Conservation (phyloP, 2,888 invertebrate species). For the Dioctria linearis region DNA sequence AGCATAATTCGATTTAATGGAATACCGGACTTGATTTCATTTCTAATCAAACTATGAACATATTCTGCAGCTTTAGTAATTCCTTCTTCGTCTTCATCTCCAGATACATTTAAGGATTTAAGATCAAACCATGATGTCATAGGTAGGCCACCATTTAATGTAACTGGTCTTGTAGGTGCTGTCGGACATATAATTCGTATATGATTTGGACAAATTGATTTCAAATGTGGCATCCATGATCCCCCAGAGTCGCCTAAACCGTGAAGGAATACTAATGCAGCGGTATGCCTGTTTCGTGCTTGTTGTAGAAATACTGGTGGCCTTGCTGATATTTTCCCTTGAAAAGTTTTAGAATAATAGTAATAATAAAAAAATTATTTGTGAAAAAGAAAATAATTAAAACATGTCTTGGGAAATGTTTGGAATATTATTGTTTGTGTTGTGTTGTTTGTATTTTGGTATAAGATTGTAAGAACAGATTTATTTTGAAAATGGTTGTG, state of each 20-base stretch:
- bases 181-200: constrained; percentile 92
- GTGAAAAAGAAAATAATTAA: no score
- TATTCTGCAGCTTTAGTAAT: constrained; percentile 81
- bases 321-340: constrained; percentile 10
- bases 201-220: constrained; percentile 80
- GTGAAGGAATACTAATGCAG: constrained; percentile 84
- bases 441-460: no score
- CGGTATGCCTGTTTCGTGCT: not conserved
- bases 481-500: no score
- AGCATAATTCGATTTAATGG: constrained; percentile 83
- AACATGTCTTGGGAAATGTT: no score
- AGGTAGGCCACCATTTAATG: constrained; percentile 86
- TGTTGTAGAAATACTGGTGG: not conserved
- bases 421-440: no score
- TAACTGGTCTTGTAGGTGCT: constrained; percentile 86
- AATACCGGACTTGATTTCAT: constrained; percentile 84
- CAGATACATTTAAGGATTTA: constrained; percentile 81
- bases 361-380: no score
- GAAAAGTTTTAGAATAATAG: not conserved
- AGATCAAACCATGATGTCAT: constrained; percentile 96
- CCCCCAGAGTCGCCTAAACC: constrained; percentile 93
- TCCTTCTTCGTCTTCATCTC: constrained; percentile 89
- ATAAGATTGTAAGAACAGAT: no score
- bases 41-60: constrained; percentile 81
- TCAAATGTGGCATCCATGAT: constrained; percentile 90